Evolutionary conservation across 2,113 vertebrate species (phyloP), one percentile per base, ranked within the genome.

Genomic region (Vidua chalybeata): DNA sequence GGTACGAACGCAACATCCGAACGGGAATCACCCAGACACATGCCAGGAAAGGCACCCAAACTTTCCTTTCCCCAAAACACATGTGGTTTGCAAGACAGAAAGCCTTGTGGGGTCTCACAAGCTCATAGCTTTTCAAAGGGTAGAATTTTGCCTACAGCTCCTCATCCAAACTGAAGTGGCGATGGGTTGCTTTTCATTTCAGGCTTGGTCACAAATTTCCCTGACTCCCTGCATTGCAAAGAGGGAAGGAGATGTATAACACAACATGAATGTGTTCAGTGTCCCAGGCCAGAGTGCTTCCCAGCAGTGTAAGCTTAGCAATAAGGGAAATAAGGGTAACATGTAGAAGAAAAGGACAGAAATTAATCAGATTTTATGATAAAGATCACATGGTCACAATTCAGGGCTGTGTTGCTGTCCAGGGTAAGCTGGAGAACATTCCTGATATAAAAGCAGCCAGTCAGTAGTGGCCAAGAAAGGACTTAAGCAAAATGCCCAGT

Each of bases 291-390:
- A 81, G 72, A 84, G 39, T 11, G 17, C 39, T 96, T 93, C 90
- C 86, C 82, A 86, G 85, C 27, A 94, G 6, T 24, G 24, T 24
- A 55, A 85, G 33, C 13, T 58, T 45, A 71, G 39, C 39, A 71
- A 17, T 80, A 58, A 68, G 4, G 6, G 78, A 75, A 96, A 80
- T 61, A 62, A 58, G 48, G 69, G 64, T 23, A 83, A 66, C 28
- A 51, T 11, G 78, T 19, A 63, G 71, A 79, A 66, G 41, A 55
- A 86, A 66, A 96, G 71, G 84, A 66, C 64, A 88, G 77, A 84
- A 75, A 88, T 92, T 8, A 92, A 67, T 74, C 92, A 80, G 48
- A 82, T 67, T 87, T 91, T 77, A 46, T 59, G 33, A 59, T n/a
- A 62, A 75, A 82, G 41, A 41, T 68, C 54, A 17, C 43, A 21